Percentiles rank a stretch among this genome's conserved stretches.
These are phyloP conservation scores for Garra rufa DNA, from an alignment of 2,113 vertebrate species.

Conservation along the genomic window DNA sequence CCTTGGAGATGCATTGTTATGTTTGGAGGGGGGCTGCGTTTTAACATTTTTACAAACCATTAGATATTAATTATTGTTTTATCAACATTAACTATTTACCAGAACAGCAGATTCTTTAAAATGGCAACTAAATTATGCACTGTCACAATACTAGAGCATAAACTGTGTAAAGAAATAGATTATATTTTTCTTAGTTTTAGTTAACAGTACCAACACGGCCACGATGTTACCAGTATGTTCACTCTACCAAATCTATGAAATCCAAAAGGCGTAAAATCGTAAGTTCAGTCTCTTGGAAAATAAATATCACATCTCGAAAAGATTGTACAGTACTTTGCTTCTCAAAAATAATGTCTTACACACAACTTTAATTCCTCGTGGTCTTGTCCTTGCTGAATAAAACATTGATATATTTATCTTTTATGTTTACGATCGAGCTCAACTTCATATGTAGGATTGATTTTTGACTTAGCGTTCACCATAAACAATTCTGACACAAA, in stretches of 20 bases:
- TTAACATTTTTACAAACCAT: slow-evolving; percentile 5
- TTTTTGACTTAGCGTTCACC: not conserved
- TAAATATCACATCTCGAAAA: not conserved
- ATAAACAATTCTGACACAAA: slow-evolving; percentile 11
- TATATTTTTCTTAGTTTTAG: not conserved
- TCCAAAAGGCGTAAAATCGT: not conserved
- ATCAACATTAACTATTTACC: not conserved
- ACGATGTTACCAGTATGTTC: not conserved
- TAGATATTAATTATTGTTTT: not conserved
- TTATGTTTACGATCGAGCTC: not conserved
- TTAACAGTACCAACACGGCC: too few species aligned
- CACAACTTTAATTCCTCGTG: not conserved
- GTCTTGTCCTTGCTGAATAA: slow-evolving; percentile 11
- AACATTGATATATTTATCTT: not conserved
- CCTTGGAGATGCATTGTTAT: not conserved
- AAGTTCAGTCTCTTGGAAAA: not conserved
- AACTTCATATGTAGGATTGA: slow-evolving; percentile 9
- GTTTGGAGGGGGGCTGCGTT: slow-evolving; percentile 18
- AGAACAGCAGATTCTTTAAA: not conserved
- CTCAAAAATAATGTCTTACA: not conserved
- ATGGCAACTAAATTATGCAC: not conserved
- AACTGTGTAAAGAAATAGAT: too few species aligned
- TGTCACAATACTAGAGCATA: not conserved
- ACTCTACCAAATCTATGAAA: not conserved
- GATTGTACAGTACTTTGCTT: not conserved